phyloP scores from a whole-genome alignment of 1,140 invertebrate species.

The Lutraria rhynchaena region DNA sequence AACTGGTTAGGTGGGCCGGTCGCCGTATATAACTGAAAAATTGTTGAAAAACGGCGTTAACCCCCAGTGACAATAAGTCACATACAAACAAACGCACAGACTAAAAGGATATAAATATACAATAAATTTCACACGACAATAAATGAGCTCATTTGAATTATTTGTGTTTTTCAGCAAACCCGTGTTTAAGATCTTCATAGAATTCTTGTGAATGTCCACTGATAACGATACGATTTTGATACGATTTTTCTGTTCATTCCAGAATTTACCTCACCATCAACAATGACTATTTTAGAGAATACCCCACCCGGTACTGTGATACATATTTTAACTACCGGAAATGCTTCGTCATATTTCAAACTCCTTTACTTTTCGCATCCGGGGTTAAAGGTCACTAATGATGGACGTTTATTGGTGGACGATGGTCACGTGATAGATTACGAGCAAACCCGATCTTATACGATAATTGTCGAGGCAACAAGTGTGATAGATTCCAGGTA shows the following conservation, averaged over 20 bases:
- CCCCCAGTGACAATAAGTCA: no score
- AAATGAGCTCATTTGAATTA: no score
- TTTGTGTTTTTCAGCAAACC: no score
- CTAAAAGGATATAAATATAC: no score
- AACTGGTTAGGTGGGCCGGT: no score
- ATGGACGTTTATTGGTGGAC: not conserved
- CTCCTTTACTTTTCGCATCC: not conserved
- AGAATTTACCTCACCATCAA: constrained; percentile 4
- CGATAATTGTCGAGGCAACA: constrained; percentile 4
- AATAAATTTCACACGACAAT: no score
- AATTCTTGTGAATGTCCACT: no score
- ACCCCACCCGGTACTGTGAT: not conserved
- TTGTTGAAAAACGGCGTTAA: no score
- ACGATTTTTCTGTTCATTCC: not conserved
- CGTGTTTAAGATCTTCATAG: no score
- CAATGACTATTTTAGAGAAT: not conserved
- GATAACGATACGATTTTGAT: no score
- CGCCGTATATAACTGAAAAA: no score
- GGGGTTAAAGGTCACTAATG: not conserved
- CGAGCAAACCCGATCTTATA: not conserved
- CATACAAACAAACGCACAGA: no score
- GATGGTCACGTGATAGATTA: constrained; percentile 5
- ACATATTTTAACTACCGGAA: not conserved
- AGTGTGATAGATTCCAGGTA: not conserved
- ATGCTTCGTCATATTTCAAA: constrained; percentile 1